phyloP scores from a whole-genome alignment of 2,888 invertebrate species.

The Aphodius sticticus region DNA sequence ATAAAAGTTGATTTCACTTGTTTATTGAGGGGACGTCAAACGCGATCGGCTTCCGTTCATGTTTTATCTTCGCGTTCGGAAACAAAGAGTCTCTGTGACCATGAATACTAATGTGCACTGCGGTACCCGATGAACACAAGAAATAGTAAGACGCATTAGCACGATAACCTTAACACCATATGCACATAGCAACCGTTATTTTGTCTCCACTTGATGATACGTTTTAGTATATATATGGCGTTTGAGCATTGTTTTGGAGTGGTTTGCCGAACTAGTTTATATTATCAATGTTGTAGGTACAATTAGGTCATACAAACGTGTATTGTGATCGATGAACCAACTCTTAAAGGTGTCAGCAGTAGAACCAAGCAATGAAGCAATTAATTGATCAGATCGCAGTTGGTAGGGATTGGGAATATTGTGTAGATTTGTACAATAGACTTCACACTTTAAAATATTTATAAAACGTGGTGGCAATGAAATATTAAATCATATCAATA shows the following conservation, averaged over 20 bases:
- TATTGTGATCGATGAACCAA: not conserved
- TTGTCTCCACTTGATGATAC: not conserved
- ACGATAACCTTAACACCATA: not conserved
- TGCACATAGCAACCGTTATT: not conserved
- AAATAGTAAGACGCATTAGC: not conserved
- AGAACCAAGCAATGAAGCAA: too few relatives aligned
- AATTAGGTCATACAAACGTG: not conserved
- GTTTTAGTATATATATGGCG: not conserved
- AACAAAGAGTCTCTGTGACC: not conserved
- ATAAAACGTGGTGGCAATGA: too few relatives aligned
- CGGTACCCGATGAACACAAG: not conserved
- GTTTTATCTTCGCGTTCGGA: not conserved
- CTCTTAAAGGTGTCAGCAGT: not conserved
- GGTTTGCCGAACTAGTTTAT: too few relatives aligned
- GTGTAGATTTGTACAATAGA: too few relatives aligned
- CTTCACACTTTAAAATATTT: too few relatives aligned
- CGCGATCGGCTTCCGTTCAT: too few relatives aligned
- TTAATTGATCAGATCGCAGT: too few relatives aligned
- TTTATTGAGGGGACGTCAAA: not conserved
- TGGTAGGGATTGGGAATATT: too few relatives aligned
- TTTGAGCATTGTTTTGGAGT: not conserved
- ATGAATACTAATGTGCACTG: not conserved
- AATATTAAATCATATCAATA: too few relatives aligned
- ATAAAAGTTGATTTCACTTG: not conserved
- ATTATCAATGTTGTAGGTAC: not conserved